Evolutionary conservation across 1,140 invertebrate genomes (phyloP).

Genomic region (Asobara japonica): DNA sequence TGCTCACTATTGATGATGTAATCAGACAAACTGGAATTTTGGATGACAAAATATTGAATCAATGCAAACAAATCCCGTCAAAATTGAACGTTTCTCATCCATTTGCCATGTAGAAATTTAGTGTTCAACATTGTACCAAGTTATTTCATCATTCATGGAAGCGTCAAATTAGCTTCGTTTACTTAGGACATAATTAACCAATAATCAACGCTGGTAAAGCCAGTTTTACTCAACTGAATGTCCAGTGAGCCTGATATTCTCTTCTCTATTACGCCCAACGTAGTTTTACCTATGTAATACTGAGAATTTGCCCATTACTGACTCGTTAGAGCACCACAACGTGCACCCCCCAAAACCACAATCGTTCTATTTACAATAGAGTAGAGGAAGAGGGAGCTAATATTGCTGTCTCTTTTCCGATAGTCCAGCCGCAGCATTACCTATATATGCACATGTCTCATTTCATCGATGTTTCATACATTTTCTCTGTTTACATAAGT

Average conservation of each 20-base stretch:
- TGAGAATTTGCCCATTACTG: conserved; percentile 41
- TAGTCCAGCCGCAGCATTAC: not conserved
- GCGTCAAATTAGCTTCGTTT: conserved; percentile 61
- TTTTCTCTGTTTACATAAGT: not conserved
- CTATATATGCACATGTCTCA: not conserved
- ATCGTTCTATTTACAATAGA: conserved; percentile 8
- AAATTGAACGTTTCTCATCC: not conserved
- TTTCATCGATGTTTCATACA: not conserved
- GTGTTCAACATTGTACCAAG: not conserved
- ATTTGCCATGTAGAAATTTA: not conserved
- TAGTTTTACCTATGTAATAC: not conserved
- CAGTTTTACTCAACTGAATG: conserved; percentile 10
- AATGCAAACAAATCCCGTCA: not conserved
- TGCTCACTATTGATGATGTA: not conserved
- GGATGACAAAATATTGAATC: not conserved
- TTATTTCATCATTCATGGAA: conserved; percentile 15
- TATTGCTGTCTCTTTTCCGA: not conserved
- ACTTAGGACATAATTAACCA: conserved; percentile 57
- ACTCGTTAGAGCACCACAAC: conserved; percentile 23
- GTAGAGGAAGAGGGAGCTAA: not conserved
- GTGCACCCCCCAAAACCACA: conserved; percentile 21
- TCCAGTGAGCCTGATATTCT: not conserved
- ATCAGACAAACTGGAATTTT: not conserved
- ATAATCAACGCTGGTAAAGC: conserved; percentile 32
- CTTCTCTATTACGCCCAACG: not conserved